Base-by-base conservation (phyloP, 2,113 vertebrate species). In the Prionailurus viverrinus region DNA sequence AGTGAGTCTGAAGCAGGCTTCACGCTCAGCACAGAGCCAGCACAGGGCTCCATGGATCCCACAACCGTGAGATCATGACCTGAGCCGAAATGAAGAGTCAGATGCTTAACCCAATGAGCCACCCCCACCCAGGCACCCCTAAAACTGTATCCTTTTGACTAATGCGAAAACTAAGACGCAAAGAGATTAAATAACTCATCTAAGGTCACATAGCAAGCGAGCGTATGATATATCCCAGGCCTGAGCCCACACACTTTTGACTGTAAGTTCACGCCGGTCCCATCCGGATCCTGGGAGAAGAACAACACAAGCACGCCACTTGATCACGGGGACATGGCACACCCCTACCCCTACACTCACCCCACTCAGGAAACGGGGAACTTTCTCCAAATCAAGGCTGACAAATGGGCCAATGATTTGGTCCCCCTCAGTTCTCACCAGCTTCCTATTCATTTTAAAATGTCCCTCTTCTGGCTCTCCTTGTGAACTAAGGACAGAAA, bases 131-230 rank as follows among this genome's bases (percentile, higher is more conserved):
- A 23, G 58, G 58, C 0, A 0, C 58, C 58, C 21, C 58, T 48
- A 45, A 94, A 41, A 90, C 1, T 81, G 7, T 12, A 63, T 48
- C 41, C 41, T 94, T 81, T 58, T 18, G 14, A 74, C 41, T 31
- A n/a, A 41, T 74, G 6, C 88, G 69, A 88, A 97, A 89, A 92
- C 36, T 4, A 25, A 96, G 81, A 63, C n/a, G 88, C 63, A 15
- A 51, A 63, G 61, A 90, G 58, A 29, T 36, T 31, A 86, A 48
- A 19, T 55, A 85, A 45, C 25, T 41, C 9, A 15, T 80, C 73
- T 66, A 41, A 78, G 41, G 16, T 58, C 61, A 88, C 53, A 23
- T 1, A 79, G 23, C 15, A 39, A 73, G 23, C 9, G 39, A 31
- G 73, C 5, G 1, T 6, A 18, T 5, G 45, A 11, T 16, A 41